These are phyloP conservation scores for Cancer borealis DNA, from an alignment of 2,888 invertebrate species.

Conservation along the genomic window DNA sequence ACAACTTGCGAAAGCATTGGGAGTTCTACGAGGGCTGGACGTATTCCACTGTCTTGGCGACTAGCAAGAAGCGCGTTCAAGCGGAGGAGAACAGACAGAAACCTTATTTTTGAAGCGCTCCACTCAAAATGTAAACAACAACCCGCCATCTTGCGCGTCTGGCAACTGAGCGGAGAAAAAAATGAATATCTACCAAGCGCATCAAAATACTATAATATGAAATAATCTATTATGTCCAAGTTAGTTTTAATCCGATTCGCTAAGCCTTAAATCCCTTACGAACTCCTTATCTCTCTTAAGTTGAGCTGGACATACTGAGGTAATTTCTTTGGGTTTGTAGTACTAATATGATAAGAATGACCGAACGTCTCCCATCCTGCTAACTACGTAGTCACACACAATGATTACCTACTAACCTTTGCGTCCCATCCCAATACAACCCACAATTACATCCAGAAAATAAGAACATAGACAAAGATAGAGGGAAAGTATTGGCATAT, in stretches of 20 bases:
- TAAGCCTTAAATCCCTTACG: not conserved
- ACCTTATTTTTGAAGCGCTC: not conserved
- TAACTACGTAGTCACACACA: not conserved
- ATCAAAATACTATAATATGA: not conserved
- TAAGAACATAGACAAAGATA: not conserved
- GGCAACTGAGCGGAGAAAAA: not conserved
- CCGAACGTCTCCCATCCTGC: not conserved
- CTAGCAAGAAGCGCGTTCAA: slow-evolving; percentile 20
- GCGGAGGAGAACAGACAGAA: slow-evolving; percentile 10
- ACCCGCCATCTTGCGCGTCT: not conserved
- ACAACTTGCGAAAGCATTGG: not conserved
- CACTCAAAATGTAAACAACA: not conserved
- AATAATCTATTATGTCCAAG: not conserved
- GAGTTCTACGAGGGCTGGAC: not conserved
- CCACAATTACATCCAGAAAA: not conserved
- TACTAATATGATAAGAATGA: not conserved
- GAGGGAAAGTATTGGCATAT: not conserved
- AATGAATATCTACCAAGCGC: not conserved
- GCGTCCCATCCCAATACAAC: not conserved
- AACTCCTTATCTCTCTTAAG: not conserved
- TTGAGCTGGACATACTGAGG: slow-evolving; percentile 18
- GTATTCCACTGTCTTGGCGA: slow-evolving; percentile 32
- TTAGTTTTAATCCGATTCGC: not conserved
- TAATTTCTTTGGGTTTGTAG: not conserved
- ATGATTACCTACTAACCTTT: not conserved